phyloP scores from a whole-genome alignment of 2,888 invertebrate genomes.

The Aphidoletes aphidimyza region DNA sequence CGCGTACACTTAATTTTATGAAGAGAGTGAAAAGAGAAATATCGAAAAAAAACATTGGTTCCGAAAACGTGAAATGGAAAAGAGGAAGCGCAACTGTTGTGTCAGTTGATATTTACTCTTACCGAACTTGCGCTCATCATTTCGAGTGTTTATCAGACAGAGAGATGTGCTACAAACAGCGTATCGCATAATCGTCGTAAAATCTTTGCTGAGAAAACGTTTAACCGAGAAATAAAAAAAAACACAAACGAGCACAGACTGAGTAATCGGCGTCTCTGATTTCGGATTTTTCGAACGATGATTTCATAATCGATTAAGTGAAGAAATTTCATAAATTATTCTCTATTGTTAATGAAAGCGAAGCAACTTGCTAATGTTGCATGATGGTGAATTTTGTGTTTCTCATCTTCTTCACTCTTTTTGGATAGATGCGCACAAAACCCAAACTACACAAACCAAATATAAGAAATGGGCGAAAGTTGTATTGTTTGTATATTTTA shows the following conservation, averaged over 20 bases:
- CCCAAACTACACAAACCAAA: no score
- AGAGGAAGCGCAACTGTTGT: not conserved
- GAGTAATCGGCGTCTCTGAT: not conserved
- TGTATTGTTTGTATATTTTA: not conserved
- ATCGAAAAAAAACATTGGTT: not conserved
- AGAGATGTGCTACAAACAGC: not conserved
- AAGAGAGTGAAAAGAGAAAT: not conserved
- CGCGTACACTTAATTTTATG: no score
- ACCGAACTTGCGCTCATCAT: not conserved
- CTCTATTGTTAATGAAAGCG: constrained; percentile 26
- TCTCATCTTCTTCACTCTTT: no score
- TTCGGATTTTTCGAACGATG: not conserved
- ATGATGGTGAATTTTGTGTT: no score
- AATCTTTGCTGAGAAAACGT: not conserved
- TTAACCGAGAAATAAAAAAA: not conserved
- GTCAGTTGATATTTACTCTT: constrained; percentile 13
- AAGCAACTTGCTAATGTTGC: not conserved
- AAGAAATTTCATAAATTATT: constrained; percentile 10
- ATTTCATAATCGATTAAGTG: constrained; percentile 38
- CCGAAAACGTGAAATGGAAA: not conserved
- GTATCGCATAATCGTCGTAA: not conserved
- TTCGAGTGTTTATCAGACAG: not conserved
- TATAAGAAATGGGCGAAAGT: constrained; percentile 15
- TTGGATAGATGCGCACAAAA: no score
- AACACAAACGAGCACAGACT: not conserved